Evolutionary conservation across 1,140 invertebrate genomes (phyloP).

Genomic region (Diabrotica undecimpunctata): DNA sequence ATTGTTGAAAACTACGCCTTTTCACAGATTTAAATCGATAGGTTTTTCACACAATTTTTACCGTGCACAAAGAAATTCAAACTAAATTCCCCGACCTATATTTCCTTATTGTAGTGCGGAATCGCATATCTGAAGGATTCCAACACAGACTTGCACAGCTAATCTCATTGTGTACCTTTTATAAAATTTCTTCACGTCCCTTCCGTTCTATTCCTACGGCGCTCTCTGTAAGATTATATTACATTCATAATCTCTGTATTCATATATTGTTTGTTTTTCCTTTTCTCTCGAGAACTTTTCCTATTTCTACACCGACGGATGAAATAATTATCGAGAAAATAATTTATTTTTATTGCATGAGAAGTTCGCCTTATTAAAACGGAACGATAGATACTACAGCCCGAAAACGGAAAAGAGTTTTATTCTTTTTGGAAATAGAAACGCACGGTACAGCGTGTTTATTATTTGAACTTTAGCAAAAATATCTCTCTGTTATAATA

Average conservation of each 20-base stretch:
- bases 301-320: not conserved
- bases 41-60: not conserved
- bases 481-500: too few species aligned
- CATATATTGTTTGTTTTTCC: constrained; percentile 8
- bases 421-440: too few species aligned
- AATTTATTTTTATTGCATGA: not conserved
- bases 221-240: constrained; percentile 8
- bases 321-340: not conserved
- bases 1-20: too few species aligned
- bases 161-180: constrained; percentile 16
- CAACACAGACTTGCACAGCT: constrained; percentile 3
- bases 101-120: constrained; percentile 1
- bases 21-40: too few species aligned
- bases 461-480: too few species aligned
- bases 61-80: not conserved
- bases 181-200: constrained; percentile 6
- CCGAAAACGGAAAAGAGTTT: too few species aligned
- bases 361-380: too few species aligned
- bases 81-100: not conserved
- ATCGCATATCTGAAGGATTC: constrained; percentile 7
- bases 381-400: too few species aligned
- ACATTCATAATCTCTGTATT: constrained; percentile 13
- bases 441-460: too few species aligned
- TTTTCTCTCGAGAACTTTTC: not conserved
- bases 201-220: not conserved